phyloP scores from a whole-genome alignment of 2,888 invertebrate genomes.

The Parascotia fuliginaria region DNA sequence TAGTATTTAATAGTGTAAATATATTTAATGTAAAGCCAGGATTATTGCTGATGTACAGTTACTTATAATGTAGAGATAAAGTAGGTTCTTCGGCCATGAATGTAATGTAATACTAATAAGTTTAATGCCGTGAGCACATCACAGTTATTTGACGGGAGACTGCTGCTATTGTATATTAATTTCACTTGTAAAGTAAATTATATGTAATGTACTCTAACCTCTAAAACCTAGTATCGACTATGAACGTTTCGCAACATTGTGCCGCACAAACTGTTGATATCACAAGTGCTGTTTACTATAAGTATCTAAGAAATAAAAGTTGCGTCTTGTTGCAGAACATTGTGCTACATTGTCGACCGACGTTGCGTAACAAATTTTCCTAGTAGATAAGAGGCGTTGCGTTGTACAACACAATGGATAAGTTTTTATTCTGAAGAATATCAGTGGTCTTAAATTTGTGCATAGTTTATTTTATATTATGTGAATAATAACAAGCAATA shows the following conservation, averaged over 20 bases:
- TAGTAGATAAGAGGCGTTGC: conserved; percentile 10
- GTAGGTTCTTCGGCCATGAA: conserved; percentile 74
- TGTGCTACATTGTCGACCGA: not conserved
- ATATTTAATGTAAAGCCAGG: conserved; percentile 66
- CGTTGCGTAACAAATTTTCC: conserved; percentile 9
- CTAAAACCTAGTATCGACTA: conserved; percentile 41
- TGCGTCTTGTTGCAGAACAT: not conserved
- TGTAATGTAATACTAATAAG: conserved; percentile 65
- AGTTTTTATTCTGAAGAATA: conserved; percentile 71
- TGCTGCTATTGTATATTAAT: conserved; percentile 69
- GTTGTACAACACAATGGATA: conserved; percentile 34
- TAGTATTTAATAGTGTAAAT: conserved; percentile 67
- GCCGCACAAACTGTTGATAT: not conserved
- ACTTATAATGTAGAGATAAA: conserved; percentile 62
- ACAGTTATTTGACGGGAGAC: conserved; percentile 67
- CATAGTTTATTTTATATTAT: conserved; percentile 90
- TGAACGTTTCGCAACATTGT: not conserved
- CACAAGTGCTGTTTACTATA: not conserved
- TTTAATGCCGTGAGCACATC: conserved; percentile 64
- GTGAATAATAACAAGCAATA: conserved; percentile 89
- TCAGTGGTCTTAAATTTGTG: conserved; percentile 86
- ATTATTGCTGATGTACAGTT: conserved; percentile 75
- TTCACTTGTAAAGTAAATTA: conserved; percentile 61
- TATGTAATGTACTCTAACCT: too few species aligned
- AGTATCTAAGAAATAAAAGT: not conserved